A percentile compares a stretch with the other conserved stretches of the same genome.
These are phyloP conservation scores for Struthio camelus DNA, from an alignment of 2,113 vertebrate genomes.

Conservation along the genomic window DNA sequence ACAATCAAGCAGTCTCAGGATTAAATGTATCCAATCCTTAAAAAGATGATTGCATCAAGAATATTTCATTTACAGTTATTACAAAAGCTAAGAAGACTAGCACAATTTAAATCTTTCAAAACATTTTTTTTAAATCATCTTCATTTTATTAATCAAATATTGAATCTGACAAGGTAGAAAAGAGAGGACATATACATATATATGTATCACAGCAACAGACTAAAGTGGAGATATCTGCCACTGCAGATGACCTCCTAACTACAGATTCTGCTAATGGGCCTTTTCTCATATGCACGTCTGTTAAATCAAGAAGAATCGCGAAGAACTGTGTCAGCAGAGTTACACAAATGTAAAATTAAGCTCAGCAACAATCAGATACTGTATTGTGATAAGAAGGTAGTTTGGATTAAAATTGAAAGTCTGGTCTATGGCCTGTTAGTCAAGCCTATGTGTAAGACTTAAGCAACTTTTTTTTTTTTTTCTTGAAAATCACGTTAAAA, in stretches of 20 bases:
- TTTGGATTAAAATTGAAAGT: background rate
- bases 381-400: background rate
- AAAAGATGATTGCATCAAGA: background rate
- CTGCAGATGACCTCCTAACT: background rate
- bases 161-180: background rate
- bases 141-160: background rate
- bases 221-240: background rate
- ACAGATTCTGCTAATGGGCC: background rate
- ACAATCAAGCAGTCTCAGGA: background rate
- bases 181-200: background rate
- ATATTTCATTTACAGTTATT: background rate
- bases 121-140: fast-evolving
- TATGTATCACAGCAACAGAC: background rate
- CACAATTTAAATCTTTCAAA: background rate
- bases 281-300: background rate
- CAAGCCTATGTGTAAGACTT: background rate
- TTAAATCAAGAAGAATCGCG: background rate
- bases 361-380: background rate
- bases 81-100: background rate
- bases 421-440: background rate
- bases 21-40: background rate
- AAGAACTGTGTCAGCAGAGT: background rate
- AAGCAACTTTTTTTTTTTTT: background rate
- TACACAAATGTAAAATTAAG: background rate
- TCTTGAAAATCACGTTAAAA: background rate